Evolutionary conservation across 2,888 invertebrate genomes (phyloP).

Genomic region (Drosophila mulleri): DNA sequence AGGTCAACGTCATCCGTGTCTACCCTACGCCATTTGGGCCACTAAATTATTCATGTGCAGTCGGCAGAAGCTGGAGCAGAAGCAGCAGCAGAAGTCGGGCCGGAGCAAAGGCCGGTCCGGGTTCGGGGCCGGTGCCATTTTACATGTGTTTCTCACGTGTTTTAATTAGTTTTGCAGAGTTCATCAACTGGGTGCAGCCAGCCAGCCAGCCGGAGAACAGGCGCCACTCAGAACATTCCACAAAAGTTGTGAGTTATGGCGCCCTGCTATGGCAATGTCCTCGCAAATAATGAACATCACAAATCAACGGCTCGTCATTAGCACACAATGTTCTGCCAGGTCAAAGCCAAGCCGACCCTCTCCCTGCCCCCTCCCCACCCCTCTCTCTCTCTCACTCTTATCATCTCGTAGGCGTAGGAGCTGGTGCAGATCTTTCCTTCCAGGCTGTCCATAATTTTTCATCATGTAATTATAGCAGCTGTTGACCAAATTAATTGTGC

Average conservation of each 20-base stretch:
- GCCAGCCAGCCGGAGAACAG: conserved; percentile 3
- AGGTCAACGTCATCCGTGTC: conserved; percentile 38
- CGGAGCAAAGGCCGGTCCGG: conserved; percentile 10
- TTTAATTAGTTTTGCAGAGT: conserved; percentile 78
- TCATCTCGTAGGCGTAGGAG: conserved; percentile 1
- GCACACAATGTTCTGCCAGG: conserved; percentile 53
- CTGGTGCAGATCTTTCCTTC: background rate
- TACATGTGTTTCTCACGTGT: conserved; percentile 70
- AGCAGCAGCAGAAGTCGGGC: conserved; percentile 11
- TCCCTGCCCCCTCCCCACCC: background rate
- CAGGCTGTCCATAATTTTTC: conserved; percentile 68
- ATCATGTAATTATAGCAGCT: conserved; percentile 74
- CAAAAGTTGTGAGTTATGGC: conserved; percentile 58
- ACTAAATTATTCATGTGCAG: conserved; percentile 68
- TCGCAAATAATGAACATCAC: conserved; percentile 75
- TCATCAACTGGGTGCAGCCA: conserved; percentile 59
- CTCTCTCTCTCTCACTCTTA: background rate
- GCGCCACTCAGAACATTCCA: conserved; percentile 9
- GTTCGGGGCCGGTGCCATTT: conserved; percentile 33
- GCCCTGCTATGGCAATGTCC: conserved; percentile 25
- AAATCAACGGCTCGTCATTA: conserved; percentile 79
- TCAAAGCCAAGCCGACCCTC: conserved; percentile 17
- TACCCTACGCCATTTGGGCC: conserved; percentile 29
- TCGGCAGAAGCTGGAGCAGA: background rate
- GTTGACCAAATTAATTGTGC: conserved; percentile 72